Conservation (phyloP, 2,113 vertebrate species). For the Phylloscopus trochiloides region DNA sequence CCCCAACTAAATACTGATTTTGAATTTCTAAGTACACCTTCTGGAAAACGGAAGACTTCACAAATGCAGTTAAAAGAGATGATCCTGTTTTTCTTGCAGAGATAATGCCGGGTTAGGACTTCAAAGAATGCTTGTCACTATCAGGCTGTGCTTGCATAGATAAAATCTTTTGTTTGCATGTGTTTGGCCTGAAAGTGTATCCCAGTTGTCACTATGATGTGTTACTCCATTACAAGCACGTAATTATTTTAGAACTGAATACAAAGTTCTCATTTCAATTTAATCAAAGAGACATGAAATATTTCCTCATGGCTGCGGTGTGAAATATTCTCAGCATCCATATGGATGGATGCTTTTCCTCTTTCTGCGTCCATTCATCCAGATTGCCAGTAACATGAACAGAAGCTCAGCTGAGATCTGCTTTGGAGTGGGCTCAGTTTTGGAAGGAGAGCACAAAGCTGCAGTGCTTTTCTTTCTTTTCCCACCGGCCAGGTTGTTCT, state of each 20-base stretch:
- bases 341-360: background rate
- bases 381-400: background rate
- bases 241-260: background rate
- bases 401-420: background rate
- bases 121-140: background rate
- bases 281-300: background rate
- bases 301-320: background rate
- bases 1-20: background rate
- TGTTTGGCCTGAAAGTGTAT: background rate
- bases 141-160: background rate
- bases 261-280: background rate
- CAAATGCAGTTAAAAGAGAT: background rate
- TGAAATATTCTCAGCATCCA: background rate
- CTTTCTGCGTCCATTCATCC: background rate
- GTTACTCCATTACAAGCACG: background rate
- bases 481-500: background rate
- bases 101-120: background rate
- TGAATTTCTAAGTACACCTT: background rate
- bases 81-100: background rate
- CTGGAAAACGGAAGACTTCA: background rate
- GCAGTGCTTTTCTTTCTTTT: background rate
- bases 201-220: background rate
- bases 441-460: background rate
- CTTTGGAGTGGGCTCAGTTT: background rate
- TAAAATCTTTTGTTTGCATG: background rate